Percentiles rank a stretch among this genome's conserved stretches.
phyloP scores from a whole-genome alignment of 2,113 vertebrate species.

The Ceyx cyanopectus region DNA sequence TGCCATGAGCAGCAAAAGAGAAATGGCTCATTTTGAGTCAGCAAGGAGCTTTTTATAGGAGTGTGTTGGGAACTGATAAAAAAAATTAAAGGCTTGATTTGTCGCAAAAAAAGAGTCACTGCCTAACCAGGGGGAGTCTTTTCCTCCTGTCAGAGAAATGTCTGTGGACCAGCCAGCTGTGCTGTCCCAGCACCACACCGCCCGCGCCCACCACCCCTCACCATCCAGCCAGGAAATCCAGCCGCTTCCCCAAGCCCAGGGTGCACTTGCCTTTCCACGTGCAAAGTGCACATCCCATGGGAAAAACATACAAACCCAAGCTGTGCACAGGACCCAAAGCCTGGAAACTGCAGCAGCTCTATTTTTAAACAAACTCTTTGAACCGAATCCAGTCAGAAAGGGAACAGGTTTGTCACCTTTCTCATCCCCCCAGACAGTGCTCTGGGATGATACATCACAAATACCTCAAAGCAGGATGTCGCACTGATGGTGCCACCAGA shows the following conservation, averaged over 20 bases:
- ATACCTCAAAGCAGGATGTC: neutral
- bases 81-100: neutral
- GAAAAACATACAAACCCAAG: neutral
- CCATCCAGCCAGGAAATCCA: accelerated
- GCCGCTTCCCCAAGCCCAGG: accelerated
- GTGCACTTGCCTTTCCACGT: accelerated
- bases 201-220: neutral
- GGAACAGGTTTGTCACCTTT: neutral
- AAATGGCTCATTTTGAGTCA: neutral
- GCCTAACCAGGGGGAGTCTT: neutral
- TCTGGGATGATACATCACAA: neutral
- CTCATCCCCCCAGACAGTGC: accelerated
- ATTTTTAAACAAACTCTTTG: constrained; percentile 7
- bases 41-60: neutral
- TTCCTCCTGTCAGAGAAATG: neutral
- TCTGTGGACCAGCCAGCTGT: accelerated
- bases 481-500: accelerated
- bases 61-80: accelerated
- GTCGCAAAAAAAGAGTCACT: neutral
- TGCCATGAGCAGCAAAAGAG: neutral
- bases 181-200: accelerated
- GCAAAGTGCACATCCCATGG: accelerated
- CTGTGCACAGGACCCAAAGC: neutral
- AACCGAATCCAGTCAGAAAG: neutral
- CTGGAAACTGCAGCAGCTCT: neutral